Evolutionary conservation across 2,113 vertebrate species (phyloP).

Genomic region (Cygnus atratus): DNA sequence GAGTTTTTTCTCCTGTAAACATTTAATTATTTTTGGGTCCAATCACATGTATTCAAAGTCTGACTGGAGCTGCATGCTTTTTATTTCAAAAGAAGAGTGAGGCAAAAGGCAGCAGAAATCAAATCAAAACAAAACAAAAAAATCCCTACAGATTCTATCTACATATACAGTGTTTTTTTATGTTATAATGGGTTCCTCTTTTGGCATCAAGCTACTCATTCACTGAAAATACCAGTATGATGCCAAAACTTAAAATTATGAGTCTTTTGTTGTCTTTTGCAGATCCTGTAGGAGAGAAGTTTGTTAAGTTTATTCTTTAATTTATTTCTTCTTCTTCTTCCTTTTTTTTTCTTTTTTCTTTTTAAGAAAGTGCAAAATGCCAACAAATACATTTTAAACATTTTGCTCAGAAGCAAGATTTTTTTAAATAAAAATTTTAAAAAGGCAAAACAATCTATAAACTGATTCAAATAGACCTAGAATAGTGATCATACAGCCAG

Average conservation of each 20-base stretch:
- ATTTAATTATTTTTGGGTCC: not conserved
- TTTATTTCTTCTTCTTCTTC: not conserved
- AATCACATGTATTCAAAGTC: not conserved
- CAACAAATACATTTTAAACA: too few relatives aligned
- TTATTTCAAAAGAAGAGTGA: not conserved
- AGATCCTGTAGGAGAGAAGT: not conserved
- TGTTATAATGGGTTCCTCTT: not conserved
- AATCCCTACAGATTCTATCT: not conserved
- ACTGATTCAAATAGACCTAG: not conserved
- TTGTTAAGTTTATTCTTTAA: not conserved
- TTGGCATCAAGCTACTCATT: not conserved
- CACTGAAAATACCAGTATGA: too few relatives aligned
- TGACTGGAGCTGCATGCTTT: not conserved
- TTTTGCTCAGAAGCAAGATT: not conserved
- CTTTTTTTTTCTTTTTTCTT: not conserved
- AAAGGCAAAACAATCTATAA: not conserved
- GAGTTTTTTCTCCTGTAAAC: not conserved
- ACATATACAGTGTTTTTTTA: not conserved
- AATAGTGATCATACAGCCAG: not conserved
- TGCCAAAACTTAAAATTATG: too few relatives aligned
- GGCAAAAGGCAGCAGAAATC: not conserved
- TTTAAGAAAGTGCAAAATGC: too few relatives aligned
- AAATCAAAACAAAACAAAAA: too few relatives aligned
- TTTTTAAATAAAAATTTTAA: not conserved
- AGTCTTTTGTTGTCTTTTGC: not conserved